Conservation (phyloP, 2,888 invertebrate genomes). For the Dichetophora obliterata region DNA sequence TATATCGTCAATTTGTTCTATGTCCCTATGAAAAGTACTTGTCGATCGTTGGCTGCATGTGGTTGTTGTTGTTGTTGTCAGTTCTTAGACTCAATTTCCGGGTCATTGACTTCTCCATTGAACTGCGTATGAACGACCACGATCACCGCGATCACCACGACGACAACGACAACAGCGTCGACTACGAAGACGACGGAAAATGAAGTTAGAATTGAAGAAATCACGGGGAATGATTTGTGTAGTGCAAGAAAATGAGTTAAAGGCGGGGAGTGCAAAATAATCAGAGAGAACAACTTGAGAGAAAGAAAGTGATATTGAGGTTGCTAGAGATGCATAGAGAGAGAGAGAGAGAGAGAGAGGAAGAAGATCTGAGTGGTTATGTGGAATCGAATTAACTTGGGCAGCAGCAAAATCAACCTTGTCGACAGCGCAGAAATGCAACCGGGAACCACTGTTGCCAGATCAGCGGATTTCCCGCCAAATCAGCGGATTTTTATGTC, state of each 20-base stretch:
- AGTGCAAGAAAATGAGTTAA: neutral
- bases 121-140: conserved; percentile 59
- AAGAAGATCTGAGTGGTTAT: neutral
- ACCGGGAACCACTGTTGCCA: too few species aligned
- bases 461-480: too few species aligned
- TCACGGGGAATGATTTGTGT: neutral
- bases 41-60: conserved; percentile 10
- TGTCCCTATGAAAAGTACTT: conserved; percentile 37
- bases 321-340: neutral
- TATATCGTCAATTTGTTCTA: conserved; percentile 33
- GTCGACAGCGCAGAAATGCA: neutral
- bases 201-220: neutral
- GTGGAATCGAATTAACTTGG: neutral
- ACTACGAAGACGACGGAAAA: conserved; percentile 14
- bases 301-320: neutral
- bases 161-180: neutral
- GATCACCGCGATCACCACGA: conserved; percentile 43
- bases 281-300: neutral
- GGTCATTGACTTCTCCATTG: conserved; percentile 68
- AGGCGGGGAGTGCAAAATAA: neutral
- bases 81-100: conserved; percentile 68
- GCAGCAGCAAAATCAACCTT: neutral
- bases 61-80: conserved; percentile 48
- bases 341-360: neutral
- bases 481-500: too few species aligned